Conservation (phyloP, 2,113 vertebrate species). For the Rhineura floridana region DNA sequence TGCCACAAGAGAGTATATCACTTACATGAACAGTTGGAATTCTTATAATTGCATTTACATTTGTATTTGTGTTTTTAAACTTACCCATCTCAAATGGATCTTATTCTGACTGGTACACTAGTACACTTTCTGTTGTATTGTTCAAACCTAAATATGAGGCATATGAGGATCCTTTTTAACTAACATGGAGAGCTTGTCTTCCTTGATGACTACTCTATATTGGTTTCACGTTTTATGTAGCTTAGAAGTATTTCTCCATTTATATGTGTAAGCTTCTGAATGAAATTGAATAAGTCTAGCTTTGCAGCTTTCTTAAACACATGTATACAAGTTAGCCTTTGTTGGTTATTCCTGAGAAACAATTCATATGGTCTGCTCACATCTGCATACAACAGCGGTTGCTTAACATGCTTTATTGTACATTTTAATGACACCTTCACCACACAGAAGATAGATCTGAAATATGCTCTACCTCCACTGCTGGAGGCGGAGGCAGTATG, state of each 20-base stretch:
- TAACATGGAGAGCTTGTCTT: background rate
- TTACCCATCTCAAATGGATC: background rate
- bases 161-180: background rate
- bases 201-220: background rate
- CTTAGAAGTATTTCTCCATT: background rate
- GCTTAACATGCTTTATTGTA: background rate
- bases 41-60: background rate
- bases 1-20: background rate
- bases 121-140: constrained; percentile 17
- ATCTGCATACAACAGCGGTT: background rate
- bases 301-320: background rate
- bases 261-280: background rate
- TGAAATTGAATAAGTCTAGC: background rate
- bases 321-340: background rate
- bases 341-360: background rate
- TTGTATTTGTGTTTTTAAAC: background rate
- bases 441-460: background rate
- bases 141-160: constrained; percentile 20
- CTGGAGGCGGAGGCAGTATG: no score
- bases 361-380: background rate
- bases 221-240: background rate
- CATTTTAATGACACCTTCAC: background rate
- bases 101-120: constrained; percentile 1
- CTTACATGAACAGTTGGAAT: background rate
- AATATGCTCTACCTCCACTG: no score